Evolutionary conservation across 2,113 vertebrate species (phyloP), one percentile per base, ranked within the genome.

Genomic region (Cebidichthys violaceus): DNA sequence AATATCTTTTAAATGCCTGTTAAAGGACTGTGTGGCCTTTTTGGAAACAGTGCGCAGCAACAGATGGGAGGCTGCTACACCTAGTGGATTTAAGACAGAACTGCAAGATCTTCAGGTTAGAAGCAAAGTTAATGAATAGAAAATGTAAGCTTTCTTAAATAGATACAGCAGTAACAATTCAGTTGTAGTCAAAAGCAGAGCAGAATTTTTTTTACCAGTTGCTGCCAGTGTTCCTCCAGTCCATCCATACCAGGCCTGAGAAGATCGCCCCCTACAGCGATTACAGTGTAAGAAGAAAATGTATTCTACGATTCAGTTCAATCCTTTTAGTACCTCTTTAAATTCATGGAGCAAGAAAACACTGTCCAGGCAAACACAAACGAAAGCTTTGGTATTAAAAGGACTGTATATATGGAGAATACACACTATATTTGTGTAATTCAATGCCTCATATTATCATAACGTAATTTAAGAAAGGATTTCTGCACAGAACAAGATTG

Each of bases 81-180:
- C 94, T 89, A 90, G 94, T 93, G 94, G 91, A 71, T 14, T 33
- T 41, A 11, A 7, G 2, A 45, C 37, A 72, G n/a, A 84, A 88
- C 66, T 87, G 59, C 83, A 84, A 31, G 33, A 39, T 6, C 3
- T 29, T 22, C 29, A 31, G 18, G 9, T 54, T 9, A 14, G 52
- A 11, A 67, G 2, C 54, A 7, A 39, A 45, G 18, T 11, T 33
- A 13, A 10, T 74, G 8, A 70, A 24, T 3, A 37, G 11, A 10
- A 67, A 9, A 65, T 14, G 4, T 17, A 20, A 11, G 6, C 22
- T 59, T 22, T 50, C 2, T 31, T 18, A 37, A 17, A 27, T 7
- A 55, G 43, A 64, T 1, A 24, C n/a, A 43, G 9, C 4, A 31
- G 22, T 37, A 20, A 17, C 4, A 22, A 35, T 22, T 1, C 13